phyloP scores from a whole-genome alignment of 2,888 invertebrate genomes.

The Prosopocoilus inquinatus region DNA sequence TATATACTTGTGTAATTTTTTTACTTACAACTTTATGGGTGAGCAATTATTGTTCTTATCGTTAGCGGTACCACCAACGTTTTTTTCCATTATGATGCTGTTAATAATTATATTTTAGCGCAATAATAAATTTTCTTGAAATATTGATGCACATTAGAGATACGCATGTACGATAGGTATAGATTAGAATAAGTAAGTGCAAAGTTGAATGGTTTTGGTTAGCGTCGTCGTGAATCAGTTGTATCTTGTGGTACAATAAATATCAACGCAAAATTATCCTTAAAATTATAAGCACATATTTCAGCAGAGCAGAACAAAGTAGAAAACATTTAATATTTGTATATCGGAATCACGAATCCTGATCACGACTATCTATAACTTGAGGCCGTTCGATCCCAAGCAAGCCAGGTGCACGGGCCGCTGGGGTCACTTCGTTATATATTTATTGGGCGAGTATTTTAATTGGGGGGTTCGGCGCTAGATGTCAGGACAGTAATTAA shows the following conservation, averaged over 20 bases:
- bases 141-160: too few relatives aligned
- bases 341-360: slow-evolving; percentile 47
- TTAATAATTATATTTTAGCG: too few relatives aligned
- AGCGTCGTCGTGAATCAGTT: not conserved
- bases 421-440: slow-evolving; percentile 36
- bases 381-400: slow-evolving; percentile 23
- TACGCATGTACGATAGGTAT: too few relatives aligned
- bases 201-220: not conserved
- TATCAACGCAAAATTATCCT: slow-evolving; percentile 41
- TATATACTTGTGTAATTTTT: too few relatives aligned
- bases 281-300: slow-evolving; percentile 49
- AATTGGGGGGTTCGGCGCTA: slow-evolving; percentile 50
- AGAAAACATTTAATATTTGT: slow-evolving; percentile 51
- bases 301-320: slow-evolving; percentile 44
- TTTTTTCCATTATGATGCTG: too few relatives aligned
- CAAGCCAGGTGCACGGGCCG: slow-evolving; percentile 25
- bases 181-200: too few relatives aligned
- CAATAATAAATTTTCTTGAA: too few relatives aligned
- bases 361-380: slow-evolving; percentile 32
- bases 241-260: not conserved
- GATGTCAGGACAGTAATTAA: slow-evolving; percentile 51
- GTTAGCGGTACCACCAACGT: too few relatives aligned
- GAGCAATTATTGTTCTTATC: too few relatives aligned
- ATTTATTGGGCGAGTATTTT: slow-evolving; percentile 49
- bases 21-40: too few relatives aligned